Conservation (phyloP, 2,113 vertebrate species). For the Lophotis ruficrista region DNA sequence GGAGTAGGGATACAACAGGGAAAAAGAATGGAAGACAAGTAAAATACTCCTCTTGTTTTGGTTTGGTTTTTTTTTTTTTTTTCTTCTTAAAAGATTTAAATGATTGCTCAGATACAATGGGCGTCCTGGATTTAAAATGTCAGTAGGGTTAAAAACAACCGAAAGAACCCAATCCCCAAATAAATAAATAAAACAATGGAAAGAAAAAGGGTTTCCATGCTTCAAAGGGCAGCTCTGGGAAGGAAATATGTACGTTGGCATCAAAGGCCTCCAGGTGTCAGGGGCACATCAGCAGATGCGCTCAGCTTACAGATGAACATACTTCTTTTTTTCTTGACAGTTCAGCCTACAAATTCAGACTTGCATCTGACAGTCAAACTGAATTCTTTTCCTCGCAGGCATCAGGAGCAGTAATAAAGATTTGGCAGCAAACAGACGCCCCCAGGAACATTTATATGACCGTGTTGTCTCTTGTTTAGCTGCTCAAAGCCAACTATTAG, state of each 20-base stretch:
- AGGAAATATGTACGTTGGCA: background rate
- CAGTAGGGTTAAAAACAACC: background rate
- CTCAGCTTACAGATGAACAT: background rate
- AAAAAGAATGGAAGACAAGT: background rate
- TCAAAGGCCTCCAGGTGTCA: background rate
- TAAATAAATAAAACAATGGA: background rate
- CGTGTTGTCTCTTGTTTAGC: background rate
- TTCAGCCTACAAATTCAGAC: slow-evolving; percentile 16
- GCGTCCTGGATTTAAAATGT: background rate
- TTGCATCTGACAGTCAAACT: background rate
- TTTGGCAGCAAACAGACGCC: background rate
- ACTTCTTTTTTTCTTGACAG: background rate
- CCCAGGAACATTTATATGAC: background rate
- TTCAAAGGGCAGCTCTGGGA: background rate
- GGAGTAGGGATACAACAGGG: background rate
- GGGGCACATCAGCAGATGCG: background rate
- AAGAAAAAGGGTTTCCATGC: background rate
- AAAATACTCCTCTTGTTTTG: background rate
- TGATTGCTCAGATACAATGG: background rate
- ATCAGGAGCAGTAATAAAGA: background rate
- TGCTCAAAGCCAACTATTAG: slow-evolving; percentile 9
- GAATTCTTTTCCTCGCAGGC: background rate
- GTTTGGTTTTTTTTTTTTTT: background rate
- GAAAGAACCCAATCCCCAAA: background rate
- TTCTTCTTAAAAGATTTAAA: background rate